Conservation (phyloP, 2,888 invertebrate genomes). For the Heliconius charithonia region DNA sequence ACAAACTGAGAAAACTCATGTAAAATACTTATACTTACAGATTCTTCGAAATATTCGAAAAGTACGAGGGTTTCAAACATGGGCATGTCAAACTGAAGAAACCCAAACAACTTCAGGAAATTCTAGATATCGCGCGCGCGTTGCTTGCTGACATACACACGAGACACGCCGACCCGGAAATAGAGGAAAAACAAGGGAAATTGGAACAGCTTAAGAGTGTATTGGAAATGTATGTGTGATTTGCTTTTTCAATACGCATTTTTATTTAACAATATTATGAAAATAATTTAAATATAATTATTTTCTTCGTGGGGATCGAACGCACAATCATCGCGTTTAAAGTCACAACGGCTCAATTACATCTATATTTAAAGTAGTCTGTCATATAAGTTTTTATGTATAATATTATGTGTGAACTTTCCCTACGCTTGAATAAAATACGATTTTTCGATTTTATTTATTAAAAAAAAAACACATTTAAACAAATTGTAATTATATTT, state of each 20-base stretch:
- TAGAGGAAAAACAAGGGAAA: slow-evolving; percentile 98
- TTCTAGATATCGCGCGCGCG: slow-evolving; percentile 97
- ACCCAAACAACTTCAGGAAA: slow-evolving; percentile 98
- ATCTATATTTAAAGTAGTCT: too few species aligned
- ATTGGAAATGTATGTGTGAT: slow-evolving; percentile 96
- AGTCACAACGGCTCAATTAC: too few species aligned
- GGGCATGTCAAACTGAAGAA: slow-evolving; percentile 98
- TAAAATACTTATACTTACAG: slow-evolving; percentile 58
- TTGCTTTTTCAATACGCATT: not conserved
- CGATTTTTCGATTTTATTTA: too few species aligned
- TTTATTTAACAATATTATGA: too few species aligned
- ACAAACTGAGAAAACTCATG: not conserved
- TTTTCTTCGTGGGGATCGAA: too few species aligned
- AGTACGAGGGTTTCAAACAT: slow-evolving; percentile 97
- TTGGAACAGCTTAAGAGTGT: slow-evolving; percentile 98
- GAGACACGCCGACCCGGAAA: slow-evolving; percentile 93
- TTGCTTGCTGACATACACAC: slow-evolving; percentile 95
- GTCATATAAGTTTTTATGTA: too few species aligned
- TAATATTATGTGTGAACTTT: too few species aligned
- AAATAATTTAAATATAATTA: too few species aligned
- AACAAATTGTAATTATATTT: too few species aligned
- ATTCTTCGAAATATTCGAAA: slow-evolving; percentile 99
- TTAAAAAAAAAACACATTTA: too few species aligned
- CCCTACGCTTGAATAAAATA: too few species aligned
- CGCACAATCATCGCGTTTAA: too few species aligned